A percentile compares a stretch with the other conserved stretches of the same genome.
Conservation (phyloP, 37 sponge, comb jelly and placozoan species). For the Geodia barretti region DNA sequence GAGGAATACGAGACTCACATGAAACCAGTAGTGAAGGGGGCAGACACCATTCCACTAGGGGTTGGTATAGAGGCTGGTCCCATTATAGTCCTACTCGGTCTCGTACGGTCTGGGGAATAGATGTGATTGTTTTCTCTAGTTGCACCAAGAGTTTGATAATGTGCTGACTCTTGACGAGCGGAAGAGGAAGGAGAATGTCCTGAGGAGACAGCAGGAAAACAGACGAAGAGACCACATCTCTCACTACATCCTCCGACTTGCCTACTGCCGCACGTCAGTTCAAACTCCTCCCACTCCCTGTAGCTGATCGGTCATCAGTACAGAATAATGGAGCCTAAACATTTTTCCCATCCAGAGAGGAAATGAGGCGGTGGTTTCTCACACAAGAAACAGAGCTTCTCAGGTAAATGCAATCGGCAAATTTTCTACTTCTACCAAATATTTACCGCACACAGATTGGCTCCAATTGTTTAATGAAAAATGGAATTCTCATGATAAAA, state of each 20-base stretch:
- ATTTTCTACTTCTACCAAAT: too few relatives aligned
- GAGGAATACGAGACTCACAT: slow-evolving; percentile 18
- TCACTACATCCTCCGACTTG: slow-evolving; percentile 94
- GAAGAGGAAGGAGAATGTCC: too few relatives aligned
- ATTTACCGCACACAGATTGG: too few relatives aligned
- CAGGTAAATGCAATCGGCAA: too few relatives aligned
- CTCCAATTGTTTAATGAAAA: neutral
- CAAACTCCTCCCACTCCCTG: neutral
- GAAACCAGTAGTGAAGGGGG: slow-evolving; percentile 24
- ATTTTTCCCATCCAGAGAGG: slow-evolving; percentile 55
- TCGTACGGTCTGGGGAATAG: too few relatives aligned
- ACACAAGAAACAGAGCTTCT: slow-evolving; percentile 74
- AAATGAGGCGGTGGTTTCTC: slow-evolving; percentile 83
- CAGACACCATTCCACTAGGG: neutral
- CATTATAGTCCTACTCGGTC: too few relatives aligned
- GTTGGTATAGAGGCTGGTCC: too few relatives aligned
- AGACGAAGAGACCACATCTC: slow-evolving; percentile 88
- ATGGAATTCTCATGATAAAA: neutral
- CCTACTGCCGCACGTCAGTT: slow-evolving; percentile 86
- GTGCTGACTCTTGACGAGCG: neutral
- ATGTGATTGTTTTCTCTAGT: neutral
- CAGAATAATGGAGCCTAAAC: slow-evolving; percentile 2
- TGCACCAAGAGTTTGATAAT: neutral
- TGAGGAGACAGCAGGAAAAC: too few relatives aligned
- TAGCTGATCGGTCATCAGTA: neutral